These are phyloP conservation scores for Rhynchopsitta pachyrhyncha DNA, from an alignment of 2,113 vertebrate genomes.

Conservation along the genomic window DNA sequence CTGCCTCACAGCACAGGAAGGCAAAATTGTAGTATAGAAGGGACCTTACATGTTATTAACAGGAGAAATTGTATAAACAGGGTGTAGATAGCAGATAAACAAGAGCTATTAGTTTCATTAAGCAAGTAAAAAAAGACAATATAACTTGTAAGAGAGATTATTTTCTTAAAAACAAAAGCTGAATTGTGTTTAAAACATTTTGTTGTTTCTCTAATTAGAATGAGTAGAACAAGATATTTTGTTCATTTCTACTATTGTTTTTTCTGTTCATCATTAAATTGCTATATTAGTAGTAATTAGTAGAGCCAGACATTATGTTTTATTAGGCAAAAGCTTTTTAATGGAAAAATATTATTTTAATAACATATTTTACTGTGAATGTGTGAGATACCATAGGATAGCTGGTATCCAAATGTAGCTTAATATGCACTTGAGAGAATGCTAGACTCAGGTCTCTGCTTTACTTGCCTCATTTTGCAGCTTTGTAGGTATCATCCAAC, in stretches of 20 bases:
- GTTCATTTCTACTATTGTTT: accelerated
- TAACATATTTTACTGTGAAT: background rate
- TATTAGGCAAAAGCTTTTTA: background rate
- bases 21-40: background rate
- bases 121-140: background rate
- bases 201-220: background rate
- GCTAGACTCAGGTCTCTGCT: background rate
- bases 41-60: background rate
- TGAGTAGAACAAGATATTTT: background rate
- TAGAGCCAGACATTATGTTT: background rate
- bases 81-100: background rate
- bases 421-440: background rate
- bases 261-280: background rate
- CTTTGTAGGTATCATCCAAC: background rate
- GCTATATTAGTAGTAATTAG: background rate
- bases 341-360: background rate
- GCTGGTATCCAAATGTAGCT: background rate
- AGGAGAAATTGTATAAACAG: background rate
- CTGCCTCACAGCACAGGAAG: background rate
- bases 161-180: background rate
- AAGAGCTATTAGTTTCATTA: background rate
- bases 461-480: background rate
- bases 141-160: background rate
- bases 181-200: background rate
- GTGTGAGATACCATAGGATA: background rate